Evolutionary conservation across 2,888 invertebrate species (phyloP).

Genomic region (Petrophora chlorosata): DNA sequence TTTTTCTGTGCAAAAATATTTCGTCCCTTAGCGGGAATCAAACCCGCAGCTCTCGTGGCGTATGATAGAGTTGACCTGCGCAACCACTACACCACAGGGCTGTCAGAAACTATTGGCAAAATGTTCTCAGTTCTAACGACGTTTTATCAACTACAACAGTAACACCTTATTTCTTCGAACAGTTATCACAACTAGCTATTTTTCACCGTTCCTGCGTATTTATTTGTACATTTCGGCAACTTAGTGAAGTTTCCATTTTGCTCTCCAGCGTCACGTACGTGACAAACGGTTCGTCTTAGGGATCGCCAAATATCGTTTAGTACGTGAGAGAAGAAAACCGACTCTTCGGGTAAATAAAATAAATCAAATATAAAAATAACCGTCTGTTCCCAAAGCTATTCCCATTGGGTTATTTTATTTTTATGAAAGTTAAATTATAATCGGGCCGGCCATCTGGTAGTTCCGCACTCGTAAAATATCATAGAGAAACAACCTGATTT

Average conservation of each 20-base stretch:
- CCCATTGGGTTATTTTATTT: conserved; percentile 54
- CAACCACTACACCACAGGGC: no score
- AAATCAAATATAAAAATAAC: conserved; percentile 81
- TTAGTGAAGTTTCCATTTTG: conserved; percentile 77
- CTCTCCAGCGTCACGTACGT: conserved; percentile 78
- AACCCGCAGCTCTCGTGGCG: no score
- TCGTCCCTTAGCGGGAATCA: no score
- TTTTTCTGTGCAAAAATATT: no score
- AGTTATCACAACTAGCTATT: conserved; percentile 43
- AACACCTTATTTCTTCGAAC: conserved; percentile 7
- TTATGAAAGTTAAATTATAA: conserved; percentile 46
- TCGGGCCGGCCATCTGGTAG: conserved; percentile 22
- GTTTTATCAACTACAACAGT: no score
- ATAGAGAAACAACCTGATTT: neutral
- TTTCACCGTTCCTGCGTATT: conserved; percentile 71
- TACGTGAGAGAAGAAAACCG: conserved; percentile 80
- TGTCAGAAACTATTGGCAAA: no score
- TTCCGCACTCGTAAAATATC: conserved; percentile 3
- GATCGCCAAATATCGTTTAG: conserved; percentile 84
- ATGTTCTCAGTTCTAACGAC: no score
- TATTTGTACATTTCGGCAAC: conserved; percentile 76
- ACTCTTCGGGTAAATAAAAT: conserved; percentile 80
- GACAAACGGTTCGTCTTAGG: conserved; percentile 82
- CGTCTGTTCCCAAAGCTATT: conserved; percentile 71
- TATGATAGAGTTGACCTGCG: no score